These are phyloP conservation scores for Ochotona princeps DNA, from an alignment of 2,113 vertebrate species.

Conservation along the genomic window DNA sequence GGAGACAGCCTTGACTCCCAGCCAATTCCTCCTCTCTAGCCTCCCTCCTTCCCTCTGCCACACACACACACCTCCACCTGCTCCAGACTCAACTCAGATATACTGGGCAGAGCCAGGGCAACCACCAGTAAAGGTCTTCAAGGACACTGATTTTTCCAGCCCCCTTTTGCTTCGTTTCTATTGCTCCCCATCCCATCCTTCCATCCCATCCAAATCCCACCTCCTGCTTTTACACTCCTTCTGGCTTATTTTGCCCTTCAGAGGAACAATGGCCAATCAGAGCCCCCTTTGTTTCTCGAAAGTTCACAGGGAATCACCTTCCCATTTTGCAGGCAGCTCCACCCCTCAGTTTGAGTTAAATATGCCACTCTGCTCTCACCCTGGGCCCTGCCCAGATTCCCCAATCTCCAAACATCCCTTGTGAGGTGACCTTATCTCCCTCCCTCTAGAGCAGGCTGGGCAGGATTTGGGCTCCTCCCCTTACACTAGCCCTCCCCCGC, in stretches of 20 bases:
- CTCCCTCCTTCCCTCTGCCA: too few relatives aligned
- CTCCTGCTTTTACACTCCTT: background rate
- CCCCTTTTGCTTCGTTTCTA: background rate
- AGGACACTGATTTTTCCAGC: background rate
- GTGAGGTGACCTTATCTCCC: constrained; percentile 3
- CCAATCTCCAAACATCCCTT: background rate
- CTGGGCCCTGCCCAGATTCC: background rate
- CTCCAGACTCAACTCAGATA: background rate
- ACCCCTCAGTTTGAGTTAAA: background rate
- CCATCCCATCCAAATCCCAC: background rate
- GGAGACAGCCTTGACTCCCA: background rate
- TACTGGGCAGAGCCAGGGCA: background rate
- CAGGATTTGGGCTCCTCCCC: background rate
- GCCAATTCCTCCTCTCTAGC: background rate
- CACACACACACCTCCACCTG: too few relatives aligned
- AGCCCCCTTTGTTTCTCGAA: background rate
- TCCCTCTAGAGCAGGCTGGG: background rate
- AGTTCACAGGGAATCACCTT: background rate
- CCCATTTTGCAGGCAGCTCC: background rate
- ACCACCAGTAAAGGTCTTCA: background rate
- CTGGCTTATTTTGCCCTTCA: background rate
- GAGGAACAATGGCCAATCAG: background rate
- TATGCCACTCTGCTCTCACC: background rate
- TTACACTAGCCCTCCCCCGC: background rate
- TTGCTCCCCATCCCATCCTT: background rate